These are phyloP conservation scores for Chymomyza fuscimana DNA, from an alignment of 2,888 invertebrate genomes.

Conservation along the genomic window DNA sequence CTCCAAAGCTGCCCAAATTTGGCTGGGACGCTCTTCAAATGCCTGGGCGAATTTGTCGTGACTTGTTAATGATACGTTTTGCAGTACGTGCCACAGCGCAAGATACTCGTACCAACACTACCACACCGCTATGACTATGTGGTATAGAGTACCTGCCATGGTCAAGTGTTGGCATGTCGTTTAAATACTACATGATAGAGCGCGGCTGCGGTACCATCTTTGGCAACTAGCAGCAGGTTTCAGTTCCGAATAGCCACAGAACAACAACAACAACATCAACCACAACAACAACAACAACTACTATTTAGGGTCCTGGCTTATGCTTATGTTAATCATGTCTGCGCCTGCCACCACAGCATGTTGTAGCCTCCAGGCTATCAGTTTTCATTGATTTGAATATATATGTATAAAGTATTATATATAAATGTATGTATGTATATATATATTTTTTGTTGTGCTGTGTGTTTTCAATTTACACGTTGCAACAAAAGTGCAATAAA, in stretches of 20 bases:
- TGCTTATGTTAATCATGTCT: conserved; percentile 70
- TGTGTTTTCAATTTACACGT: conserved; percentile 63
- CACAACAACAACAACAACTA: conserved; percentile 8
- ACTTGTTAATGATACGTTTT: conserved; percentile 77
- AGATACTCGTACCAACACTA: neutral
- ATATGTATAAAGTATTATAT: conserved; percentile 24
- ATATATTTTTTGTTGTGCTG: neutral
- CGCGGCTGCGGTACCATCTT: conserved; percentile 60
- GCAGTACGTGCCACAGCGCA: conserved; percentile 26
- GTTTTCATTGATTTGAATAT: conserved; percentile 72
- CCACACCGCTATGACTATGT: neutral
- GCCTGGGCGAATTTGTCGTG: conserved; percentile 76
- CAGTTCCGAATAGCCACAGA: conserved; percentile 13
- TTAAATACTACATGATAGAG: conserved; percentile 55
- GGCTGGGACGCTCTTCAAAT: conserved; percentile 60
- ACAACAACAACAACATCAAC: conserved; percentile 17
- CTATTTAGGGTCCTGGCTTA: conserved; percentile 52
- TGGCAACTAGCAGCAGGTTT: conserved; percentile 33
- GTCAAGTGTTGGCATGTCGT: conserved; percentile 71
- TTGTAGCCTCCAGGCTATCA: conserved; percentile 66
- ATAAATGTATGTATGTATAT: neutral
- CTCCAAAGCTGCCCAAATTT: conserved; percentile 59
- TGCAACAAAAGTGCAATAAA: conserved; percentile 37
- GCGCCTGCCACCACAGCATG: conserved; percentile 2
- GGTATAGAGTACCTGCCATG: conserved; percentile 16